Evolutionary conservation across 2,888 invertebrate species (phyloP).

Genomic region (Ectropis crepuscularia): DNA sequence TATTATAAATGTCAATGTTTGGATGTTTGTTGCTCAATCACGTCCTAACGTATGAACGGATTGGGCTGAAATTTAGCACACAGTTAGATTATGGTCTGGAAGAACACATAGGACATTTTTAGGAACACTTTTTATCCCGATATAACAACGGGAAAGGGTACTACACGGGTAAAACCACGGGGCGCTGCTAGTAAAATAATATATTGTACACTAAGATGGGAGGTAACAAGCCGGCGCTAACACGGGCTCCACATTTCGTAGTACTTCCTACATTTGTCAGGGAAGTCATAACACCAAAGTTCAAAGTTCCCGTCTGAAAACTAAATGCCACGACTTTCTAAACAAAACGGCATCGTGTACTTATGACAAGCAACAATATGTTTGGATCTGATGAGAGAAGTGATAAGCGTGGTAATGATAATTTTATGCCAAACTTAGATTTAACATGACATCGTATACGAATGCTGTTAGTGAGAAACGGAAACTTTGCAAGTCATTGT

Average conservation of each 20-base stretch:
- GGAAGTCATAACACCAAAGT: conserved; percentile 22
- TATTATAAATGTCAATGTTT: no score
- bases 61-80: no score
- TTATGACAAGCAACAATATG: conserved; percentile 33
- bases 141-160: no score
- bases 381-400: conserved; percentile 21
- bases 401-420: conserved; percentile 26
- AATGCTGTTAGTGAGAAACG: background rate
- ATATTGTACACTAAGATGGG: no score
- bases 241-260: background rate
- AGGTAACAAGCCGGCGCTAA: background rate
- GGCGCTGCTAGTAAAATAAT: no score
- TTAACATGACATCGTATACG: conserved; percentile 11
- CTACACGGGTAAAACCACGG: no score
- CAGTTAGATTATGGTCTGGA: no score
- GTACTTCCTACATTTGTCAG: conserved; percentile 6
- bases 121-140: no score
- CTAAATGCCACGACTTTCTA: conserved; percentile 43
- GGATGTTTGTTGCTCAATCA: no score
- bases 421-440: conserved; percentile 28
- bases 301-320: conserved; percentile 33
- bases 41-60: no score
- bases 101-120: no score
- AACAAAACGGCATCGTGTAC: conserved; percentile 37
- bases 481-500: conserved; percentile 5